Evolutionary conservation across 2,113 vertebrate species (phyloP).

Genomic region (Fulmarus glacialis): DNA sequence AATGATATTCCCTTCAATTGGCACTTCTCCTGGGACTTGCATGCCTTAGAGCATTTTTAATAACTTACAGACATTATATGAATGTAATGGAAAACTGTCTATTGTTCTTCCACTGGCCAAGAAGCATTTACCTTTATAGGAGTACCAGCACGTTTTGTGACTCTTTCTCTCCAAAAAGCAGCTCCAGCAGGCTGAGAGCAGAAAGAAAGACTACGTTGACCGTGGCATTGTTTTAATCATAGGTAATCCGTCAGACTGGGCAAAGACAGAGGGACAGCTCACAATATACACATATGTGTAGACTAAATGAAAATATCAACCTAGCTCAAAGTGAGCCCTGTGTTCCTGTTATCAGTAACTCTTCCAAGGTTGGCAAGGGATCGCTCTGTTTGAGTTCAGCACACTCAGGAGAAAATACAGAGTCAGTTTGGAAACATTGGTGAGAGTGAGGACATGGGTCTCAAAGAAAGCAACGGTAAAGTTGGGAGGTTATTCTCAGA

Average conservation of each 20-base stretch:
- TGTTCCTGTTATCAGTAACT: not conserved
- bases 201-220: not conserved
- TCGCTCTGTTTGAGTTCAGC: not conserved
- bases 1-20: conserved; percentile 24
- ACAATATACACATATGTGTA: not conserved
- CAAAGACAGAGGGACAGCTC: not conserved
- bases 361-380: not conserved
- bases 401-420: not conserved
- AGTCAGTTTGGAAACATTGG: not conserved
- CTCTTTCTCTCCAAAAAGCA: not conserved
- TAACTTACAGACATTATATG: not conserved
- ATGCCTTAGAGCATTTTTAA: conserved; percentile 55
- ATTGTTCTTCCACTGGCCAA: conserved; percentile 33
- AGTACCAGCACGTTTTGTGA: not conserved
- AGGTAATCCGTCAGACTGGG: not conserved
- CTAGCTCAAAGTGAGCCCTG: not conserved
- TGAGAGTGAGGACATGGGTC: not conserved
- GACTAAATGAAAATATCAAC: not conserved
- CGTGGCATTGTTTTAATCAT: not conserved
- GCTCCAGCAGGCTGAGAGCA: not conserved
- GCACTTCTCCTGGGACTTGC: not conserved
- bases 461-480: not conserved
- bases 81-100: conserved; percentile 16
- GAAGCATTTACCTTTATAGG: not conserved
- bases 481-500: not conserved